Percentiles rank a stretch among this genome's conserved stretches.
Conservation (phyloP, 2,888 invertebrate species). For the Mechanitis mazaeus region DNA sequence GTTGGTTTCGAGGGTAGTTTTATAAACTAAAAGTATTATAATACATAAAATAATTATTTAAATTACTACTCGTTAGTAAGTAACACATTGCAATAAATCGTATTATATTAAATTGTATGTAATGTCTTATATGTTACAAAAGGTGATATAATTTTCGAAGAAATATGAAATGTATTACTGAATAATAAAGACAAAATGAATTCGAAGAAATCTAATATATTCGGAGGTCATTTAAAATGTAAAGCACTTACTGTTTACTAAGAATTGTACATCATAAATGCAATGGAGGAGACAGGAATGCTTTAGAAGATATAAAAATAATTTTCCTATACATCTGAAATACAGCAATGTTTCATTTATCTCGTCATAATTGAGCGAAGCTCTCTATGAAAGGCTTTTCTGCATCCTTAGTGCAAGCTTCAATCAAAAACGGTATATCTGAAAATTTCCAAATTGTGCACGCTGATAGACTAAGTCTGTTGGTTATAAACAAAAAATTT, state of each 20-base stretch:
- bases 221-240: background rate
- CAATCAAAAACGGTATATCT: too few species aligned
- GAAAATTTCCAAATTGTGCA: too few species aligned
- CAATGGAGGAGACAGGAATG: conserved; percentile 18
- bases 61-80: too few species aligned
- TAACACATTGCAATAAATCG: too few species aligned
- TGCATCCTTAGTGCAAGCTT: too few species aligned
- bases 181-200: background rate
- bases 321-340: conserved; percentile 36
- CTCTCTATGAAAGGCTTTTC: conserved; percentile 36
- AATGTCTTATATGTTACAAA: too few species aligned
- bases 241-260: conserved; percentile 9
- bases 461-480: too few species aligned
- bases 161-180: background rate
- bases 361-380: conserved; percentile 49
- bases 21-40: too few species aligned
- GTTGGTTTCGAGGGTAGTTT: too few species aligned
- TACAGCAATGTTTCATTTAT: conserved; percentile 47
- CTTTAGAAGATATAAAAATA: conserved; percentile 26
- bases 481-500: too few species aligned
- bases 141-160: background rate
- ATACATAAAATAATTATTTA: too few species aligned
- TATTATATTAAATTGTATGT: too few species aligned
- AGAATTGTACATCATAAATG: conserved; percentile 11
- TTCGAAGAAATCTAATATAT: background rate